Evolutionary conservation across 2,797 vertebrate species (phyloP), one percentile per base, ranked within the genome.

Genomic region (Eulemur mongoz): DNA sequence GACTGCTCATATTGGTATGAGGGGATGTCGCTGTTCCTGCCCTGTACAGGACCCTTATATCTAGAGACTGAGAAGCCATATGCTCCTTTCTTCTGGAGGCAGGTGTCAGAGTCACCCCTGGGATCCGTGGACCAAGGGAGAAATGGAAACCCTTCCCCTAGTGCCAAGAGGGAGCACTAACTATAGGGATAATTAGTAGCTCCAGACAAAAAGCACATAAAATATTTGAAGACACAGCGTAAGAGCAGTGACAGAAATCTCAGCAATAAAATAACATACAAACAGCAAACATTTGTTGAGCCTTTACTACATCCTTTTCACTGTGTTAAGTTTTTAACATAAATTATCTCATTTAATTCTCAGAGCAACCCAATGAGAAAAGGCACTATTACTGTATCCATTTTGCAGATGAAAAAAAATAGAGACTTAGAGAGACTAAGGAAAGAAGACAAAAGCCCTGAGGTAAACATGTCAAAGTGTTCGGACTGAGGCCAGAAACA

Each of bases 81-180:
- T 22, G 59, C 38, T 94, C 57, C 45, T 78, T 79, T 89, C 81
- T 89, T 61, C 48, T 90, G 45, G 63, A 80, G 43, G 65, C 63
- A 91, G 83, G 18, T 65, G 61, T 83, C 81, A 92, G 40, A 35
- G 72, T 54, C 22, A 84, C 96, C 79, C 72, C 27, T 70, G 97
- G 89, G 95, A 7, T 86, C 84, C 65, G 4, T n/a, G 27, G 97
- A 83, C 59, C 50, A 87, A 89, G 23, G n/a, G 83, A 93, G n/a
- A 87, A 93, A 91, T 80, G 32, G 88, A 97, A 96, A 72, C 40
- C 30, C 22, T 79, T 61, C n/a, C 45, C 73, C 59, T 80, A 45
- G 79, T 80, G 54, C 63, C 92, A 96, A 95, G 30, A 85, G 76
- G 52, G 65, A 94, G 32, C 67, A 79, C 13, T 81, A 82, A 89